A percentile compares a stretch with the other conserved stretches of the same genome.
These are phyloP conservation scores for Diplogasteroides magnus DNA, from an alignment of 1,140 invertebrate species.

Conservation along the genomic window DNA sequence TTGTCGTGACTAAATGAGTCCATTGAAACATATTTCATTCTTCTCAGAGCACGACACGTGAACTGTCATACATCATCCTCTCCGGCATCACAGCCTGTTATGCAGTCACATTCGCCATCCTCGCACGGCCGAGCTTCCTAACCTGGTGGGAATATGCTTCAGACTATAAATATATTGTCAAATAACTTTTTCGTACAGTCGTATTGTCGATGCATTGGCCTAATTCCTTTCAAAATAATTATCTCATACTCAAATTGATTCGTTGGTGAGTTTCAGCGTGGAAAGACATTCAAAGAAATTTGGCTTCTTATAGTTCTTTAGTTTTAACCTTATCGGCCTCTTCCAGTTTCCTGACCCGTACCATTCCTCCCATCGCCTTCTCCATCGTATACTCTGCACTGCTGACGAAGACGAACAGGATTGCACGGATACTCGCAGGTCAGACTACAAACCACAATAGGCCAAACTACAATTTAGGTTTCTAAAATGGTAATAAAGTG, in stretches of 20 bases:
- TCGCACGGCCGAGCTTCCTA: conserved; percentile 67
- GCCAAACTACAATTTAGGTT: too few relatives aligned
- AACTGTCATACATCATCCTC: conserved; percentile 69
- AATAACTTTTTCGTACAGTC: too few relatives aligned
- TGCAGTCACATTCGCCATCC: conserved; percentile 66
- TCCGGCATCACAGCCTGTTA: conserved; percentile 64
- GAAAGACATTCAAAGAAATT: too few relatives aligned
- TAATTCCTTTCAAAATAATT: background rate
- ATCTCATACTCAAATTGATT: conserved; percentile 57
- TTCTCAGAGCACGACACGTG: conserved; percentile 60
- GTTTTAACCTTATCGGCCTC: too few relatives aligned
- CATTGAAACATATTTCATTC: background rate
- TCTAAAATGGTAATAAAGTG: too few relatives aligned
- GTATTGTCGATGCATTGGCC: too few relatives aligned
- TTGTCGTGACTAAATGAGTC: background rate
- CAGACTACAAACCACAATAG: too few relatives aligned
- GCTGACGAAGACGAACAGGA: conserved; percentile 78
- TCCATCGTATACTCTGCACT: conserved; percentile 76
- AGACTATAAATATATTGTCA: too few relatives aligned
- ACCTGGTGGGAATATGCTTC: too few relatives aligned
- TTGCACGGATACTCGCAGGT: conserved; percentile 76
- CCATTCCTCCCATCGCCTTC: conserved; percentile 64
- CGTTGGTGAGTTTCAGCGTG: too few relatives aligned
- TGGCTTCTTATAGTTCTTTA: too few relatives aligned
- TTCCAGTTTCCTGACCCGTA: conserved; percentile 32